Percentiles rank a stretch among this genome's conserved stretches.
These are phyloP conservation scores for Eurosta solidaginis DNA, from an alignment of 1,140 invertebrate species.

Conservation along the genomic window DNA sequence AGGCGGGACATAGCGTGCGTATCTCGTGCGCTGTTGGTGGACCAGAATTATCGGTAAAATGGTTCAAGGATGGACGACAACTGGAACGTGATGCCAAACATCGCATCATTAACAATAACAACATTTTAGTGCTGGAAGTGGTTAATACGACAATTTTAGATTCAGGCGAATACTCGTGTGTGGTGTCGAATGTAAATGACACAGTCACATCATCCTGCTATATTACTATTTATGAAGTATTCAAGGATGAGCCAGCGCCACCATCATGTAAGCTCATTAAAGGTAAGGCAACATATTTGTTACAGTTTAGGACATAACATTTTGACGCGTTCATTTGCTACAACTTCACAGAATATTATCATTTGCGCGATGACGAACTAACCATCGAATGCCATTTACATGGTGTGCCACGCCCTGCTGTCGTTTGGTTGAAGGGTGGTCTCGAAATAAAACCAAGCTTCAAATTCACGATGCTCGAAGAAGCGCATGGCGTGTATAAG, in stretches of 20 bases:
- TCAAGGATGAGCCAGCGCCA: slow-evolving; percentile 58
- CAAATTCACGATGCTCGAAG: slow-evolving; percentile 58
- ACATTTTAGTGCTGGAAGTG: slow-evolving; percentile 79
- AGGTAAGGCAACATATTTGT: slow-evolving; percentile 43
- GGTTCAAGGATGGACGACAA: slow-evolving; percentile 78
- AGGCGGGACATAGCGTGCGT: slow-evolving; percentile 74
- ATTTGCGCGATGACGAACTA: slow-evolving; percentile 56
- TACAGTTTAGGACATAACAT: neutral
- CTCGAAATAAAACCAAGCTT: slow-evolving; percentile 55
- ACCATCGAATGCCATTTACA: slow-evolving; percentile 56
- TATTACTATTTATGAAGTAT: slow-evolving; percentile 58
- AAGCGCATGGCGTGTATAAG: slow-evolving; percentile 57
- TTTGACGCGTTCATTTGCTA: slow-evolving; percentile 30
- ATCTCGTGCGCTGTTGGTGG: slow-evolving; percentile 86
- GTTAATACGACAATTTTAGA: slow-evolving; percentile 68
- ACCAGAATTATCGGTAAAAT: slow-evolving; percentile 77
- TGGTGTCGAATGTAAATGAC: slow-evolving; percentile 75
- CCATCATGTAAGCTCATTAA: slow-evolving; percentile 56
- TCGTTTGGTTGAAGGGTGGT: slow-evolving; percentile 54
- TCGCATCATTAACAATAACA: slow-evolving; percentile 67
- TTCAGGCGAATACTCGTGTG: slow-evolving; percentile 75
- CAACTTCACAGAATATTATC: slow-evolving; percentile 54
- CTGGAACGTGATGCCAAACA: slow-evolving; percentile 64
- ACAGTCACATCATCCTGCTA: slow-evolving; percentile 69
- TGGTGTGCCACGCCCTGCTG: slow-evolving; percentile 51